These are phyloP conservation scores for Heliconius erato DNA, from an alignment of 2,888 invertebrate species.

Conservation along the genomic window DNA sequence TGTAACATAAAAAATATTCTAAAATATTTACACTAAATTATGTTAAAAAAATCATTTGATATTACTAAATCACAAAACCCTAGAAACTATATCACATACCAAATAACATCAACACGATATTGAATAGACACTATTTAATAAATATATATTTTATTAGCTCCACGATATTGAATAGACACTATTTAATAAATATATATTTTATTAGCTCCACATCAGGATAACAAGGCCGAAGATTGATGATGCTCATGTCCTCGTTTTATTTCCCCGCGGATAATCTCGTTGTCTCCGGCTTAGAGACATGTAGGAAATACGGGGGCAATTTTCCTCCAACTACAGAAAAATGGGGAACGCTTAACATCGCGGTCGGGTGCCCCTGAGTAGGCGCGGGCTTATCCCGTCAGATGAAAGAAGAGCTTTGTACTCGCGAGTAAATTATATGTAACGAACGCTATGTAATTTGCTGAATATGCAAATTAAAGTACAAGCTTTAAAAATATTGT, in stretches of 20 bases:
- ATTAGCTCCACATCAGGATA: too few species aligned
- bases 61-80: neutral
- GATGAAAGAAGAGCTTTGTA: conserved; percentile 29
- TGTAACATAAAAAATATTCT: neutral
- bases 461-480: conserved; percentile 32
- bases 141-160: too few species aligned
- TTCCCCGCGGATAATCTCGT: too few species aligned
- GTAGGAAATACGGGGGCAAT: conserved; percentile 84
- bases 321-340: conserved; percentile 84
- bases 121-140: too few species aligned
- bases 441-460: conserved; percentile 32
- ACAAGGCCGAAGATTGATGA: too few species aligned
- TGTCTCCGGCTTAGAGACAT: conserved; percentile 54
- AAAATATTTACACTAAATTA: too few species aligned
- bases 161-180: too few species aligned
- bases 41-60: too few species aligned
- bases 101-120: too few species aligned
- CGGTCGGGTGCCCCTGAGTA: conserved; percentile 72
- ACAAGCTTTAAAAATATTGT: conserved; percentile 1
- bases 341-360: conserved; percentile 80
- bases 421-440: conserved; percentile 28
- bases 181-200: too few species aligned
- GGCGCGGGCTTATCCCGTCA: conserved; percentile 55
- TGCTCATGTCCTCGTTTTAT: too few species aligned
- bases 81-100: too few species aligned